These are phyloP conservation scores for Dicaeum eximium DNA, from an alignment of 2,113 vertebrate genomes.

Conservation along the genomic window DNA sequence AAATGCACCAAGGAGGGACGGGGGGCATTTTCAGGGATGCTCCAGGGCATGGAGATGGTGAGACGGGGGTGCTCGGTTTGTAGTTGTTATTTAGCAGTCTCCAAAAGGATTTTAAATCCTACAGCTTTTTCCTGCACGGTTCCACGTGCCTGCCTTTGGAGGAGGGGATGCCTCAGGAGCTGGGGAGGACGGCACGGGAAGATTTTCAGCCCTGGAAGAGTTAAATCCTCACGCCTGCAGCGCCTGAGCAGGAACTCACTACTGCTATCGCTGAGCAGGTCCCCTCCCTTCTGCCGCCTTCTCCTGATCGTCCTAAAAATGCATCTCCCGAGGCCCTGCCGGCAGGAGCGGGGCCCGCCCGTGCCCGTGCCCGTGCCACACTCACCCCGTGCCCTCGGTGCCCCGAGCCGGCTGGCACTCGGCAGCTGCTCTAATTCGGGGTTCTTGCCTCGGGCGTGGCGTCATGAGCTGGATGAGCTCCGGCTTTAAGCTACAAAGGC, in stretches of 20 bases:
- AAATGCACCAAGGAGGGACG: fast-evolving
- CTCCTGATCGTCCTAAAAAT: fast-evolving
- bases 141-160: neutral
- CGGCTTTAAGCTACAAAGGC: neutral
- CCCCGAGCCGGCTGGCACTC: fast-evolving
- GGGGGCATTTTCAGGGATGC: neutral
- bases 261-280: neutral
- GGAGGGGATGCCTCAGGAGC: neutral
- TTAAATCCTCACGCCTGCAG: neutral
- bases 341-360: neutral
- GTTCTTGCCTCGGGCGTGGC: neutral
- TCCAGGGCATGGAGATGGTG: no score
- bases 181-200: neutral
- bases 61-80: neutral
- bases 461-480: neutral
- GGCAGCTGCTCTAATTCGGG: neutral
- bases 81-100: neutral
- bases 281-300: neutral
- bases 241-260: neutral
- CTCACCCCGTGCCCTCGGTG: neutral
- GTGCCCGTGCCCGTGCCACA: fast-evolving
- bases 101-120: neutral
- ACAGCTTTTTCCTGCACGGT: fast-evolving
- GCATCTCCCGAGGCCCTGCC: fast-evolving
- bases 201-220: neutral